Percentiles rank a stretch among this genome's conserved stretches.
Evolutionary conservation across 2,113 vertebrate genomes (phyloP).

Genomic region (Etheostoma cragini): DNA sequence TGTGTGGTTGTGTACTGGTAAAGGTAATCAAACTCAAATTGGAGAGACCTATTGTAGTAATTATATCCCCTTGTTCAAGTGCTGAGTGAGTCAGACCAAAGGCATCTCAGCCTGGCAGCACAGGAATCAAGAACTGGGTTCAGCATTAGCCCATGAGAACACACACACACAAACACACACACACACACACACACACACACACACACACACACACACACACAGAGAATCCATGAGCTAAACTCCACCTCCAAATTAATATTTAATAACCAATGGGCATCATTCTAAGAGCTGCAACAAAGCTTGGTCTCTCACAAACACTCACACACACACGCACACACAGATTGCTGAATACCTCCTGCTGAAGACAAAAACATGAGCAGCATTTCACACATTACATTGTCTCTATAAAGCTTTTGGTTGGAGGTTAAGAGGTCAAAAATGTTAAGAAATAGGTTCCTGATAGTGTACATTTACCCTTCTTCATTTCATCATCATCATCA

Average conservation of each 20-base stretch:
- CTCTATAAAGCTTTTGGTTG: constrained; percentile 1
- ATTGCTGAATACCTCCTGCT: neutral
- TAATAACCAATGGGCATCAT: constrained; percentile 19
- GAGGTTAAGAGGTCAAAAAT: constrained; percentile 5
- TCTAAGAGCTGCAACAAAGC: constrained; percentile 8
- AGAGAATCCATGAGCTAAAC: neutral
- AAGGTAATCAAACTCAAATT: constrained; percentile 31
- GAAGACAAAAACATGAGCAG: constrained; percentile 4
- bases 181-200: constrained; percentile 1
- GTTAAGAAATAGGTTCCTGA: neutral
- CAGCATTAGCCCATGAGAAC: constrained; percentile 47
- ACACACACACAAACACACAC: constrained; percentile 40
- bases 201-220: neutral
- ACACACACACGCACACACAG: neutral
- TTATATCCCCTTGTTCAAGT: constrained; percentile 63
- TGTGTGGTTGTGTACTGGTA: constrained; percentile 2
- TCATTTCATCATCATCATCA: neutral
- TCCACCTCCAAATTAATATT: constrained; percentile 48
- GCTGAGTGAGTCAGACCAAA: constrained; percentile 74
- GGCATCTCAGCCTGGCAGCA: constrained; percentile 76
- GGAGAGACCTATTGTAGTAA: constrained; percentile 63
- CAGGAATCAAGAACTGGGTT: constrained; percentile 48
- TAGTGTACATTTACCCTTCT: neutral
- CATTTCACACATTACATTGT: neutral
- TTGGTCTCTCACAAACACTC: neutral